These are phyloP conservation scores for Synanceia verrucosa DNA, from an alignment of 2,797 vertebrate genomes.

Conservation along the genomic window DNA sequence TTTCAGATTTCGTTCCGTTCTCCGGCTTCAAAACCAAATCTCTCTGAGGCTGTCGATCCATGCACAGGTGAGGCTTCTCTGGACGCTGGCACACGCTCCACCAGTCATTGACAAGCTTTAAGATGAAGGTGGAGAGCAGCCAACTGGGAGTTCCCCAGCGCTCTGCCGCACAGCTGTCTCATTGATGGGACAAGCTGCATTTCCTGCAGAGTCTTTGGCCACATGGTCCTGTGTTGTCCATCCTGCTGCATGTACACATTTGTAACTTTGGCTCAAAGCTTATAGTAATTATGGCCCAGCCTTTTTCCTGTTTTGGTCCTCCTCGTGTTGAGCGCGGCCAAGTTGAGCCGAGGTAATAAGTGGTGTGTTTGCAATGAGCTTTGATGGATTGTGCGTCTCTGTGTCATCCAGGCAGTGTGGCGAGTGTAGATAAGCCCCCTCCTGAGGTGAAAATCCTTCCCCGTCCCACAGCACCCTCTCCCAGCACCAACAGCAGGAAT, in stretches of 20 bases:
- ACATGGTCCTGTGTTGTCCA: neutral
- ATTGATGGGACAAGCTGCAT: constrained; percentile 41
- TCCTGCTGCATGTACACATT: neutral
- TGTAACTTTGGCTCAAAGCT: constrained; percentile 25
- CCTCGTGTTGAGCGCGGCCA: constrained; percentile 15
- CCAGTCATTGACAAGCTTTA: constrained; percentile 24
- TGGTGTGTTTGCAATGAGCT: constrained; percentile 45
- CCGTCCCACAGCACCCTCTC: constrained; percentile 68
- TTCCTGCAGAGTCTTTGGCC: constrained; percentile 41
- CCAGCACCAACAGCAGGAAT: constrained; percentile 70
- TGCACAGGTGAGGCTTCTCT: constrained; percentile 76
- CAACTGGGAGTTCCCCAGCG: constrained; percentile 30
- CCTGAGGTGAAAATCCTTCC: constrained; percentile 79
- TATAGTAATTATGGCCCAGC: constrained; percentile 9
- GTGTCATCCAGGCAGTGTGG: constrained; percentile 78
- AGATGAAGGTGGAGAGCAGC: constrained; percentile 32
- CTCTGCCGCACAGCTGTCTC: constrained; percentile 28
- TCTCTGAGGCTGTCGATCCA: constrained; percentile 14
- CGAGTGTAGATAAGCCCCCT: constrained; percentile 73
- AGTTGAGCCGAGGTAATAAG: constrained; percentile 30
- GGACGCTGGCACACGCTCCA: constrained; percentile 30
- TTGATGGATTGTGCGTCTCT: constrained; percentile 71
- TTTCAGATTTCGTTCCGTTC: constrained; percentile 89
- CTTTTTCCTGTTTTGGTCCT: constrained; percentile 56
- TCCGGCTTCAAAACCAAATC: constrained; percentile 76